phyloP scores from a whole-genome alignment of 1,140 invertebrate species.

The Marisa cornuarietis region DNA sequence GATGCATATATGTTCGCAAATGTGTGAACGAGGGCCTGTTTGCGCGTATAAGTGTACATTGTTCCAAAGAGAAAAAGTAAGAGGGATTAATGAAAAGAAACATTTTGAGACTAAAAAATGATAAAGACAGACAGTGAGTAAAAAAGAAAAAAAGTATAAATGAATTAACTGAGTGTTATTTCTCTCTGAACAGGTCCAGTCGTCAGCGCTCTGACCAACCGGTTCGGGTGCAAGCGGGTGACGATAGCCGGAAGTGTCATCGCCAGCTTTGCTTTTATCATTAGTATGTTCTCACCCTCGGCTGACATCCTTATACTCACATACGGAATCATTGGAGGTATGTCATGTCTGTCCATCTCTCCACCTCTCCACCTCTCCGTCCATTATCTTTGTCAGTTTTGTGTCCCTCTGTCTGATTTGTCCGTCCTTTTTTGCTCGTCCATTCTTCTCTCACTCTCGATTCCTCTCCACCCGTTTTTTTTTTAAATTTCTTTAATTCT shows the following conservation, averaged over 20 bases:
- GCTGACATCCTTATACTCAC: slow-evolving; percentile 90
- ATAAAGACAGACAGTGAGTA: too few relatives aligned
- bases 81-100: too few relatives aligned
- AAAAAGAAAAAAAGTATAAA: background rate
- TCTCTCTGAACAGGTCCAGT: slow-evolving; percentile 77
- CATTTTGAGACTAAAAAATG: too few relatives aligned
- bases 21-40: background rate
- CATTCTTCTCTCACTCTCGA: too few relatives aligned
- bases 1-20: slow-evolving; percentile 14
- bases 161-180: slow-evolving; percentile 57
- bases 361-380: background rate
- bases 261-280: slow-evolving; percentile 77
- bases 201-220: slow-evolving; percentile 90
- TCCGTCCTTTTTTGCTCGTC: too few relatives aligned
- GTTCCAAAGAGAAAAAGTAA: too few relatives aligned
- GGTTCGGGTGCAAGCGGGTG: slow-evolving; percentile 83
- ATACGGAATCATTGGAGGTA: slow-evolving; percentile 93
- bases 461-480: too few relatives aligned
- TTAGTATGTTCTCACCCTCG: slow-evolving; percentile 81
- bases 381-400: too few relatives aligned
- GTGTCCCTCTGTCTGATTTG: too few relatives aligned
- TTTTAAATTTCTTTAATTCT: too few relatives aligned
- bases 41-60: background rate
- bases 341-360: slow-evolving; percentile 29
- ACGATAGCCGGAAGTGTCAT: slow-evolving; percentile 88